A percentile compares a stretch with the other conserved stretches of the same genome.
Evolutionary conservation across 2,797 vertebrate genomes (phyloP).

Genomic region (Hydrocynus forskahlii): DNA sequence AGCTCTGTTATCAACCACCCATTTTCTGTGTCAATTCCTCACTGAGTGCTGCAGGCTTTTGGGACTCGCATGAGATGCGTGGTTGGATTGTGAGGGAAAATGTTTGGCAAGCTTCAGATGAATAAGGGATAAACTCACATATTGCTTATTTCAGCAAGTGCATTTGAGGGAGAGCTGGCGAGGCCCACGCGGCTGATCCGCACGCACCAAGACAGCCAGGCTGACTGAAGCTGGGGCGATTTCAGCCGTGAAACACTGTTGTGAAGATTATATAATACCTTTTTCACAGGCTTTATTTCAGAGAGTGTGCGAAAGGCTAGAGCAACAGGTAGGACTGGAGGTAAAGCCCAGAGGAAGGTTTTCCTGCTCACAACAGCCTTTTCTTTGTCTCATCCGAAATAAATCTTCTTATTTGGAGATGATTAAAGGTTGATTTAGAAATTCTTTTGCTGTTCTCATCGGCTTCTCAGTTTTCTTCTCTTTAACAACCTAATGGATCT

Average conservation of each 20-base stretch:
- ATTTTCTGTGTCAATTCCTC: slow-evolving; percentile 13
- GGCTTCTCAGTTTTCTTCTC: too few relatives aligned
- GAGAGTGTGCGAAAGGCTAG: not conserved
- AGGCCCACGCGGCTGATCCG: not conserved
- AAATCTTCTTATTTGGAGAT: too few relatives aligned
- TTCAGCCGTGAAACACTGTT: not conserved
- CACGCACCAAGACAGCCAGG: not conserved
- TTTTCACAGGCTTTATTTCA: not conserved
- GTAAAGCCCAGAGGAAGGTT: too few relatives aligned
- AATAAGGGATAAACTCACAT: not conserved
- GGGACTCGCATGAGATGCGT: not conserved
- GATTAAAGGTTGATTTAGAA: too few relatives aligned
- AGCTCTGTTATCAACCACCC: slow-evolving; percentile 6
- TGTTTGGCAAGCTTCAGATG: not conserved
- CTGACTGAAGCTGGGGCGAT: not conserved
- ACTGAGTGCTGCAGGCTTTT: slow-evolving; percentile 7
- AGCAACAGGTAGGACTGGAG: too few relatives aligned
- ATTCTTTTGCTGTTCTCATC: too few relatives aligned
- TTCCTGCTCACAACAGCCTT: too few relatives aligned
- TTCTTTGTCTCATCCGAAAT: too few relatives aligned
- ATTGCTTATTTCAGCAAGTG: not conserved
- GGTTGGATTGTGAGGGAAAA: not conserved
- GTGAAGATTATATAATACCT: not conserved
- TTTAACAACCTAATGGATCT: too few relatives aligned
- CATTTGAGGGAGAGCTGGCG: not conserved